Conservation (phyloP, 2,113 vertebrate genomes). For the Festucalex cinctus region DNA sequence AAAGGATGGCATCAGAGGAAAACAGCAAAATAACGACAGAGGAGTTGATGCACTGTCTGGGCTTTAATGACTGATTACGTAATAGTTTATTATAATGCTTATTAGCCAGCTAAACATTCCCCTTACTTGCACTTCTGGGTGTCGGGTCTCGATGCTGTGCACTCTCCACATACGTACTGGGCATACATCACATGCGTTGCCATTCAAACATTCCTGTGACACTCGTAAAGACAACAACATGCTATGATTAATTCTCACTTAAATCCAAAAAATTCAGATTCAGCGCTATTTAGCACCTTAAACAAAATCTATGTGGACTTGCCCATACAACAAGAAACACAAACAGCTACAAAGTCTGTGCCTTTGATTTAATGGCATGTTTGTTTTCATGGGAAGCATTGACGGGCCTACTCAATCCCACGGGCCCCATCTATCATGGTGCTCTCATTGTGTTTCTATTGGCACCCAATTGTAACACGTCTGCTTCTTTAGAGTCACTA, state of each 20-base stretch:
- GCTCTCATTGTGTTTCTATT: conserved; percentile 48
- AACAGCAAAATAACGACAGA: too few relatives aligned
- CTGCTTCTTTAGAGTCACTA: conserved; percentile 50
- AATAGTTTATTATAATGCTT: too few relatives aligned
- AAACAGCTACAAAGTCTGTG: neutral
- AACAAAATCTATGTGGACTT: neutral
- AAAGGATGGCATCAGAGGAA: too few relatives aligned
- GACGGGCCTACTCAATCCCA: conserved; percentile 48
- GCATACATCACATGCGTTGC: too few relatives aligned
- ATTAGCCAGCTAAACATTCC: too few relatives aligned
- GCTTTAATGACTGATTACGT: too few relatives aligned
- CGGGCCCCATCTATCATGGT: conserved; percentile 51
- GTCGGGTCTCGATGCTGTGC: too few relatives aligned
- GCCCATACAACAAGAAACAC: neutral
- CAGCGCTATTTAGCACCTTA: neutral
- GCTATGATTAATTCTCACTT: neutral
- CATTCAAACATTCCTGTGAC: too few relatives aligned
- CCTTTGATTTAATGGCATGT: conserved; percentile 42
- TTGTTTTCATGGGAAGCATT: conserved; percentile 51
- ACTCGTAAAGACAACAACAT: too few relatives aligned
- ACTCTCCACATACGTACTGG: too few relatives aligned
- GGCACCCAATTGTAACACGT: conserved; percentile 41
- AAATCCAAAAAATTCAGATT: neutral
- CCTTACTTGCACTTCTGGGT: too few relatives aligned
- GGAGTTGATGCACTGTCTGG: too few relatives aligned